A percentile compares a stretch with the other conserved stretches of the same genome.
phyloP scores from a whole-genome alignment of 1,140 invertebrate species.

The Formica exsecta region DNA sequence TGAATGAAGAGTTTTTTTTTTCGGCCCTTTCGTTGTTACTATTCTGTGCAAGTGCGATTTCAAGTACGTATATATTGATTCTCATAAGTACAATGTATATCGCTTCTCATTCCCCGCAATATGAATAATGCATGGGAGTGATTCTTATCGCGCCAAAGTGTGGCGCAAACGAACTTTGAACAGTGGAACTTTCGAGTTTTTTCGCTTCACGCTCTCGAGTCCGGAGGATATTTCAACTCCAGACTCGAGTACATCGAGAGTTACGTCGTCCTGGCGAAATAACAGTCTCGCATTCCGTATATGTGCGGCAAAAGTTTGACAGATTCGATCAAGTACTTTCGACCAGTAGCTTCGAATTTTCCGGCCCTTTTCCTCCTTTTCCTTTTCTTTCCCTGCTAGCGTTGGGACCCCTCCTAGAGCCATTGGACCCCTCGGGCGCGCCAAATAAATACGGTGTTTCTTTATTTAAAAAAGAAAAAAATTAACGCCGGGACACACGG shows the following conservation, averaged over 20 bases:
- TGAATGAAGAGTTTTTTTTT: slow-evolving; percentile 22
- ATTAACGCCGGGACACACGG: not conserved
- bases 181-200: slow-evolving; percentile 14
- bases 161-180: slow-evolving; percentile 73
- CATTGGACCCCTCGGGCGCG: not conserved
- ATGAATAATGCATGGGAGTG: slow-evolving; percentile 77
- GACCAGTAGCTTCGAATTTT: slow-evolving; percentile 40
- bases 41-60: slow-evolving; percentile 66
- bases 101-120: slow-evolving; percentile 54
- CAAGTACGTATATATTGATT: slow-evolving; percentile 77
- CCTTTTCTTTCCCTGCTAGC: not conserved
- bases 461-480: slow-evolving; percentile 22
- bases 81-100: slow-evolving; percentile 77
- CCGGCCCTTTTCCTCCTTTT: not conserved
- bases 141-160: slow-evolving; percentile 72
- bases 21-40: not conserved
- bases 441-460: slow-evolving; percentile 2
- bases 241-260: slow-evolving; percentile 23
- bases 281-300: slow-evolving; percentile 14
- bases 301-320: slow-evolving; percentile 37
- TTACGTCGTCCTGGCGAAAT: slow-evolving; percentile 18
- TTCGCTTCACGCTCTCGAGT: slow-evolving; percentile 37
- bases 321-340: slow-evolving; percentile 62
- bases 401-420: too few relatives aligned
- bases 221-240: slow-evolving; percentile 44